Evolutionary conservation across 2,797 vertebrate genomes (phyloP), one percentile per base, ranked within the genome.

Genomic region (Poecilia picta): DNA sequence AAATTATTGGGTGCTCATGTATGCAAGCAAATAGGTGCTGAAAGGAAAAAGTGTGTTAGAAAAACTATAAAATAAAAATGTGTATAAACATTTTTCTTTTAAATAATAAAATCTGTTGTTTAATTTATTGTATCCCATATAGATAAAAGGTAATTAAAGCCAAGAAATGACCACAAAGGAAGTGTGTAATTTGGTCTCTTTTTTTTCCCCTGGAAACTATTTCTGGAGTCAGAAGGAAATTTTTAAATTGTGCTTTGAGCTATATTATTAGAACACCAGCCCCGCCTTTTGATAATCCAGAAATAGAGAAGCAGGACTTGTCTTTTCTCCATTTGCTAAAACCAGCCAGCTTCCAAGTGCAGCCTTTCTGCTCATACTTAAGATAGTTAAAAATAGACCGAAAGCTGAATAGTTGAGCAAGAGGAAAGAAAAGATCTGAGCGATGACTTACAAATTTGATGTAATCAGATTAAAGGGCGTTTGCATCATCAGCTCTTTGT

Each of bases 381-480:
- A 89, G 89, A 88, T 81, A 86, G 92, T 92, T 96, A 95, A 95
- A 96, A 95, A 96, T 95, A 95, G 93, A 88, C 85, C 6, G 53
- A 77, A 75, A 75, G 86, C 91, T 83, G 89, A 91, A 84, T 81
- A 78, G 84, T 77, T 87, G 83, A 93, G 76, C 72, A 74, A 53
- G 87, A 74, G 80, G 49, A 76, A 80, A 82, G 76, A 47, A 86
- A 72, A 87, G 84, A 89, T 90, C 82, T 82, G 70, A 91, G 84
- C 16, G 74, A 92, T 92, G 86, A 87, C 87, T 90, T 88, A 84
- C 88, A 88, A 90, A 85, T 89, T 79, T 88, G 91, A 94, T 94
- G 92, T 81, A 89, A 85, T 92, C 83, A 84, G 90, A 90, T 88
- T 82, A 87, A 92, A 94, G 83, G 82, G 86, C 83, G 85, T 89